These are phyloP conservation scores for Oreonectes daqikongensis DNA, from an alignment of 2,797 vertebrate genomes.

Conservation along the genomic window DNA sequence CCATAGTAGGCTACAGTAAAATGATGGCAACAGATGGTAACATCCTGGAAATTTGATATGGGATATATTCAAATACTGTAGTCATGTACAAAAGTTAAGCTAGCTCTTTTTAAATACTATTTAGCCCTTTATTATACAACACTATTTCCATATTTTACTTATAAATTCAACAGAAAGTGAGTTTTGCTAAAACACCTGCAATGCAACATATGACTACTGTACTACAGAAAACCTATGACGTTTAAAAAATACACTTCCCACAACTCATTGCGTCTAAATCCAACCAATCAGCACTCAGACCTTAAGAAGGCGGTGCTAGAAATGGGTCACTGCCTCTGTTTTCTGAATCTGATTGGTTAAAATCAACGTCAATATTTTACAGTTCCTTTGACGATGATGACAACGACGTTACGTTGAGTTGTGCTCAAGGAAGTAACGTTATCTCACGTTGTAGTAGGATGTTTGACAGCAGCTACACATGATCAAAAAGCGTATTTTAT, in stretches of 20 bases:
- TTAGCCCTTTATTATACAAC: neutral
- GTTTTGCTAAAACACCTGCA: neutral
- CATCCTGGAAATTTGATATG: too few relatives aligned
- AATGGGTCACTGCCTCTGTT: too few relatives aligned
- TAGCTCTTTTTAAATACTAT: neutral
- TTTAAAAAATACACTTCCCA: conserved; percentile 3
- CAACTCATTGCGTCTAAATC: neutral
- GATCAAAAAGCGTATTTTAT: neutral
- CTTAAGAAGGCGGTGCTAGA: neutral
- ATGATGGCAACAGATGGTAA: too few relatives aligned
- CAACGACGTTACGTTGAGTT: neutral
- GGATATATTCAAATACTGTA: too few relatives aligned
- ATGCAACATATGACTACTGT: neutral
- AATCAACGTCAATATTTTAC: neutral
- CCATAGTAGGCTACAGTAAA: too few relatives aligned
- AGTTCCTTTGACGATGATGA: conserved; percentile 13
- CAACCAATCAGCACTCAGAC: conserved; percentile 1
- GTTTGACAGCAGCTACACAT: neutral
- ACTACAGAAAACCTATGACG: neutral
- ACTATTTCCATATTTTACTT: neutral
- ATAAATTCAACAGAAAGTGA: neutral
- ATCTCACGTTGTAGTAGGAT: neutral
- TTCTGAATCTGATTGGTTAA: conserved; percentile 61
- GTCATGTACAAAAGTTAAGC: too few relatives aligned
- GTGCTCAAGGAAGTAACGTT: conserved; percentile 36